A percentile compares a stretch with the other conserved stretches of the same genome.
phyloP scores from a whole-genome alignment of 2,888 invertebrate species.

The Dynastes hyllus region DNA sequence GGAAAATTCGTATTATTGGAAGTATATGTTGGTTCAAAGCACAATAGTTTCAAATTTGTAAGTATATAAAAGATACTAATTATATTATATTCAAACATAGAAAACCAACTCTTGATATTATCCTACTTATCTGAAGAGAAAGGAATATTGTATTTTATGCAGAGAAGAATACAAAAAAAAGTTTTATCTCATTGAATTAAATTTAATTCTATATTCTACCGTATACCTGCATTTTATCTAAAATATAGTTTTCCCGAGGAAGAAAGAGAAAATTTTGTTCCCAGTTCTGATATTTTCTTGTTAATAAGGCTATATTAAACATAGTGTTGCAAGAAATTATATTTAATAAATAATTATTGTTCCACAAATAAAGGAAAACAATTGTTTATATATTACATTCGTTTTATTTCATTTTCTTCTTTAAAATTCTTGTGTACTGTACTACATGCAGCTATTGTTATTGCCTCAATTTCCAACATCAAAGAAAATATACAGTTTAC shows the following conservation, averaged over 20 bases:
- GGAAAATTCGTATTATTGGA: constrained; percentile 15
- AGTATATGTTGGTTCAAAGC: constrained; percentile 45
- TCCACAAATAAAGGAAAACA: constrained; percentile 60
- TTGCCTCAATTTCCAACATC: too few relatives aligned
- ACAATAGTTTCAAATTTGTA: constrained; percentile 43
- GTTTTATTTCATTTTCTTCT: constrained; percentile 4
- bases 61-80: constrained; percentile 13
- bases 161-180: neutral
- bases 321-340: constrained; percentile 55
- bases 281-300: constrained; percentile 56
- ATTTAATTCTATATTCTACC: neutral
- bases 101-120: constrained; percentile 50
- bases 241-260: constrained; percentile 27
- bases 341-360: constrained; percentile 58
- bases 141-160: constrained; percentile 24
- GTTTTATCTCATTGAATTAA: constrained; percentile 5
- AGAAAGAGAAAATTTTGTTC: constrained; percentile 53
- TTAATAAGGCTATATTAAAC: constrained; percentile 55
- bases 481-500: too few relatives aligned
- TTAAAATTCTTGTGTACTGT: too few relatives aligned
- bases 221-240: neutral
- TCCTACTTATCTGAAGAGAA: constrained; percentile 27
- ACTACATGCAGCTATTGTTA: too few relatives aligned
- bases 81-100: constrained; percentile 43
- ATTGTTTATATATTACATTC: constrained; percentile 55